phyloP scores from a whole-genome alignment of 1,140 invertebrate genomes.

The Pseudomyrmex dendroicus region DNA sequence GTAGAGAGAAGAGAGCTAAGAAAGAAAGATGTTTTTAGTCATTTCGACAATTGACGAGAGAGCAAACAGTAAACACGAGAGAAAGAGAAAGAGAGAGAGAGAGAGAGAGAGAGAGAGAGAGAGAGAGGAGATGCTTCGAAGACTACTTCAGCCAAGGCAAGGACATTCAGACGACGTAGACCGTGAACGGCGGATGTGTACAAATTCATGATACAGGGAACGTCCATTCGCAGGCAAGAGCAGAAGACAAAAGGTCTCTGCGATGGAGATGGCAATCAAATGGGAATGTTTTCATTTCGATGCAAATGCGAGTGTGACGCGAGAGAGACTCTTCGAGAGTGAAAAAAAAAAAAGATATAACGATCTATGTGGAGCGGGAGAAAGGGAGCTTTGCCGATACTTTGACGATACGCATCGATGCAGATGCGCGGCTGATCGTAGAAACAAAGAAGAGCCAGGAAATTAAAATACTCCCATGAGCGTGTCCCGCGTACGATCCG shows the following conservation, averaged over 20 bases:
- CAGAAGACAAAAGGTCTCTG: constrained; percentile 69
- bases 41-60: constrained; percentile 1
- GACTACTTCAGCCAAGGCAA: constrained; percentile 38
- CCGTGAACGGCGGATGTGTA: constrained; percentile 71
- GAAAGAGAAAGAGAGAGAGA: not conserved
- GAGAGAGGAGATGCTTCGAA: not conserved
- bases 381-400: constrained; percentile 28
- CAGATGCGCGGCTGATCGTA: constrained; percentile 10
- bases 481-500: constrained; percentile 1
- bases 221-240: constrained; percentile 71
- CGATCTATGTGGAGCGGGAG: no score
- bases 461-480: constrained; percentile 44
- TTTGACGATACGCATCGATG: constrained; percentile 43
- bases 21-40: not conserved
- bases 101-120: not conserved
- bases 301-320: constrained; percentile 72
- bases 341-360: not conserved
- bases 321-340: constrained; percentile 31
- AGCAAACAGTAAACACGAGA: not conserved
- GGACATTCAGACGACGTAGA: constrained; percentile 43
- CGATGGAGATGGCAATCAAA: constrained; percentile 74
- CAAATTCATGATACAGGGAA: constrained; percentile 74
- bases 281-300: constrained; percentile 80
- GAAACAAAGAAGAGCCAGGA: constrained; percentile 24
- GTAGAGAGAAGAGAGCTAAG: not conserved